A percentile compares a stretch with the other conserved stretches of the same genome.
These are phyloP conservation scores for Hesperia comma DNA, from an alignment of 2,888 invertebrate species.

Conservation along the genomic window DNA sequence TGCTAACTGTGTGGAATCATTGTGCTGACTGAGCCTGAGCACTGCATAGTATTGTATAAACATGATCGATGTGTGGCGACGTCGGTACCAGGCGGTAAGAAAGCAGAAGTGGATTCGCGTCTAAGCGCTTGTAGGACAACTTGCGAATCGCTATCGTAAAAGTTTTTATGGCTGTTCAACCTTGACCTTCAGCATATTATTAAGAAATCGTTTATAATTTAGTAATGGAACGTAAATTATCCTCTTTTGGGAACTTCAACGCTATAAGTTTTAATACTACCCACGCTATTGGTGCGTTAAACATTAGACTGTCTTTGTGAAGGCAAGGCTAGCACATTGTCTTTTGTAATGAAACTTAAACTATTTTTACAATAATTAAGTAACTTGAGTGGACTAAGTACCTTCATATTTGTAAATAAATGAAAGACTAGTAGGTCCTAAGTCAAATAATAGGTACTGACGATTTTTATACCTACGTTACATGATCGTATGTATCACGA, in stretches of 20 bases:
- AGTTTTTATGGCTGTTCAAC: conserved; percentile 65
- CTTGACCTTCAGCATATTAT: conserved; percentile 42
- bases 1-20: conserved; percentile 66
- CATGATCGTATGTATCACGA: too few relatives aligned
- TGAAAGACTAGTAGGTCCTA: too few relatives aligned
- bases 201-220: conserved; percentile 36
- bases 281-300: background rate
- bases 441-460: too few relatives aligned
- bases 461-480: too few relatives aligned
- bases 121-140: conserved; percentile 68
- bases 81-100: conserved; percentile 65
- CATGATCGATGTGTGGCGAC: conserved; percentile 75
- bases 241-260: conserved; percentile 4
- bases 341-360: too few relatives aligned
- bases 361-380: too few relatives aligned
- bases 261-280: background rate
- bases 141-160: conserved; percentile 64
- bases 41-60: conserved; percentile 58
- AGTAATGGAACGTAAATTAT: conserved; percentile 49
- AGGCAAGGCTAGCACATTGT: too few relatives aligned
- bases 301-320: background rate
- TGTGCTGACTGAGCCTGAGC: conserved; percentile 62
- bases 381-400: too few relatives aligned
- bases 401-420: too few relatives aligned
- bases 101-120: conserved; percentile 48